phyloP scores from a whole-genome alignment of 2,888 invertebrate genomes.

The Agapostemon virescens region DNA sequence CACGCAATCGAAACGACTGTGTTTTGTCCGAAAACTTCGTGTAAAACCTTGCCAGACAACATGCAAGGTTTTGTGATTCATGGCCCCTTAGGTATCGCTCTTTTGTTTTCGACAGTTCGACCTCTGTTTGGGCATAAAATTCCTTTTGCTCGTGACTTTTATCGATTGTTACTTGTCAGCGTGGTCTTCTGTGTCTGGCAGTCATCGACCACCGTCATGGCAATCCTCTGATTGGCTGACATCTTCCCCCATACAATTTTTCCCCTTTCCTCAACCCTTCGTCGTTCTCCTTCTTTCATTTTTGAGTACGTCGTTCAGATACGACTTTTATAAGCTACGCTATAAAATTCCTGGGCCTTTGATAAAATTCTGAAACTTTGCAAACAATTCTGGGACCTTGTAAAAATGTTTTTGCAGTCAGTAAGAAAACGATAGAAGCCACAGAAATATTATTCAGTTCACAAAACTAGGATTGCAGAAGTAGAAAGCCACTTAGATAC shows the following conservation, averaged over 20 bases:
- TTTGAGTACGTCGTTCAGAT: neutral
- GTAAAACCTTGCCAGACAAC: conserved; percentile 5
- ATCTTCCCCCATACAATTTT: neutral
- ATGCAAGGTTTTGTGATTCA: conserved; percentile 22
- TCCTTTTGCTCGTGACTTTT: neutral
- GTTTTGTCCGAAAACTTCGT: neutral
- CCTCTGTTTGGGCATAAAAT: neutral
- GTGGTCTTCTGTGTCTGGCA: neutral
- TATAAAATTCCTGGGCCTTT: no score
- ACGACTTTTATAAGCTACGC: no score
- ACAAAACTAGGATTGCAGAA: neutral
- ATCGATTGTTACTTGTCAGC: neutral
- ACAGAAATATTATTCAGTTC: neutral
- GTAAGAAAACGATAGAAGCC: neutral
- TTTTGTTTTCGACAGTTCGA: neutral
- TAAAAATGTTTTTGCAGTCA: neutral
- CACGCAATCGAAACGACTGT: conserved; percentile 15
- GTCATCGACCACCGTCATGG: conserved; percentile 48
- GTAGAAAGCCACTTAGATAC: no score
- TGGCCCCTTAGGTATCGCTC: neutral
- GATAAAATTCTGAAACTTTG: neutral
- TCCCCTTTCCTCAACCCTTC: neutral
- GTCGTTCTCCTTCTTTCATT: neutral
- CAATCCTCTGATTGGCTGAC: neutral
- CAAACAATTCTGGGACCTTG: neutral